A percentile compares a stretch with the other conserved stretches of the same genome.
These are phyloP conservation scores for Malaclemys terrapin DNA, from an alignment of 2,113 vertebrate genomes.

Conservation along the genomic window DNA sequence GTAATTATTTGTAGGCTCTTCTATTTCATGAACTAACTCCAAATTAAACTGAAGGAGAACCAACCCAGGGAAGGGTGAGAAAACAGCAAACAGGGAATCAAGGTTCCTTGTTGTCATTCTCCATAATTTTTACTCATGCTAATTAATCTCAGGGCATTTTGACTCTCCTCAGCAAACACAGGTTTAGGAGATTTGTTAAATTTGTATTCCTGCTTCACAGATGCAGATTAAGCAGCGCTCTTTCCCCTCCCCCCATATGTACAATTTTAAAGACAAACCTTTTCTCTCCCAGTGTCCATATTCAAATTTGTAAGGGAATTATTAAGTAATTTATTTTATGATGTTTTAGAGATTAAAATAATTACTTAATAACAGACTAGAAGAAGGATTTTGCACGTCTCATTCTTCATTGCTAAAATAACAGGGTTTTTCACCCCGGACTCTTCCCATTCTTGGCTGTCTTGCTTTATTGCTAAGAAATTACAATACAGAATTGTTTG, in stretches of 20 bases:
- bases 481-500: not conserved
- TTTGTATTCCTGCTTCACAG: constrained; percentile 7
- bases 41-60: not conserved
- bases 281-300: not conserved
- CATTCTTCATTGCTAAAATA: not conserved
- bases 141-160: constrained; percentile 24
- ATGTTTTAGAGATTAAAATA: constrained; percentile 6
- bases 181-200: not conserved
- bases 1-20: accelerated
- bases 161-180: not conserved
- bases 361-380: constrained; percentile 36
- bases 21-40: not conserved
- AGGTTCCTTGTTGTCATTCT: not conserved
- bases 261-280: not conserved
- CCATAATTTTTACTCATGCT: not conserved
- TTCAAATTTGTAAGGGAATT: not conserved
- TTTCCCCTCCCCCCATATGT: not conserved
- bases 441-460: not conserved
- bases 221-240: not conserved
- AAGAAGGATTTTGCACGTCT: not conserved
- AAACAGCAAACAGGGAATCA: not conserved
- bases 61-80: not conserved
- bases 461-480: not conserved
- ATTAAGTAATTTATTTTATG: not conserved
- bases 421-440: not conserved